phyloP scores from a whole-genome alignment of 1,140 invertebrate genomes.

The Nixonia krombeini region DNA sequence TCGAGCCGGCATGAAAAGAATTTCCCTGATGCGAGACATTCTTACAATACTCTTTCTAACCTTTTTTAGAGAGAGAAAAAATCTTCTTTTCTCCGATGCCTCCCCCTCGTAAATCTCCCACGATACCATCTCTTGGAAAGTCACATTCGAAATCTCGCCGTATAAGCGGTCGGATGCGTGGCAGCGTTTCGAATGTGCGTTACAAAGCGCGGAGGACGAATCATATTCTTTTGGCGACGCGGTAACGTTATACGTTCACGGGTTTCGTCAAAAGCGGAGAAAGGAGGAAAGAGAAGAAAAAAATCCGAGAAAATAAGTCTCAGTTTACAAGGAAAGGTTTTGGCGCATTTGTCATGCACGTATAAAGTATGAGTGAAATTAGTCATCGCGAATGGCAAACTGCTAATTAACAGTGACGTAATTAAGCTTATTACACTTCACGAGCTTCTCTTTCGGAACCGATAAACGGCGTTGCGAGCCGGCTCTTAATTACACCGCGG shows the following conservation, averaged over 20 bases:
- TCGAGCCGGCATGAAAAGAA: conserved; percentile 32
- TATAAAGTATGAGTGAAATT: no score
- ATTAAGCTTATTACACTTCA: no score
- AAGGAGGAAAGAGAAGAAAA: neutral
- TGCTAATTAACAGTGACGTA: no score
- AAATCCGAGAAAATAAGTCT: no score
- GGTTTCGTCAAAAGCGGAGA: no score
- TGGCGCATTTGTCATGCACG: no score
- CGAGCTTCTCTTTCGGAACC: no score
- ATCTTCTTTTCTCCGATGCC: conserved; percentile 10
- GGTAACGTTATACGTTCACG: neutral
- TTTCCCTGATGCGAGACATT: conserved; percentile 26
- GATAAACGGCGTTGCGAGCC: no score
- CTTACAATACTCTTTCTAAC: conserved; percentile 21
- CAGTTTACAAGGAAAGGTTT: no score
- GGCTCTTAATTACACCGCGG: conserved; percentile 19
- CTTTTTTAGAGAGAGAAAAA: conserved; percentile 18
- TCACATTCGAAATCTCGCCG: conserved; percentile 20
- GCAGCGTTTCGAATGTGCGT: neutral
- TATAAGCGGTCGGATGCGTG: neutral
- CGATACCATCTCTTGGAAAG: conserved; percentile 24
- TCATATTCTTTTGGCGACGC: neutral
- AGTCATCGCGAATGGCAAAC: no score
- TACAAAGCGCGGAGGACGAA: conserved; percentile 1
- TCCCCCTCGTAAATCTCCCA: conserved; percentile 32